Evolutionary conservation across 2,113 vertebrate genomes (phyloP).

Genomic region (Muntiacus reevesi): DNA sequence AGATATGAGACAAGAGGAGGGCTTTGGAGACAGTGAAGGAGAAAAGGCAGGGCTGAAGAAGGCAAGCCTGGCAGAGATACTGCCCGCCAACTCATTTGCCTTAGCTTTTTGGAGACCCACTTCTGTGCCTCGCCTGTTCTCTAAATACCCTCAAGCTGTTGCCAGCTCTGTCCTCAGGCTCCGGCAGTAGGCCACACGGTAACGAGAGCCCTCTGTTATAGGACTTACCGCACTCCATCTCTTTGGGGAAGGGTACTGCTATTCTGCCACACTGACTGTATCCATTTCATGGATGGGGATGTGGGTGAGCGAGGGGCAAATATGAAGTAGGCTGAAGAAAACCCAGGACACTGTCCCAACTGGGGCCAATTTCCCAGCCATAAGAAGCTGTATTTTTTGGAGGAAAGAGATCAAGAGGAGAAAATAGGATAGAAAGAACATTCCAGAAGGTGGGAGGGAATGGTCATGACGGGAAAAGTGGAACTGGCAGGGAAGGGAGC

Average conservation of each 20-base stretch:
- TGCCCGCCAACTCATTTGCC: background rate
- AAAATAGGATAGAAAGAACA: conserved; percentile 1
- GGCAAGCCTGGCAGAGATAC: background rate
- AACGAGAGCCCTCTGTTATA: background rate
- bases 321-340: background rate
- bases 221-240: background rate
- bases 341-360: background rate
- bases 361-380: background rate
- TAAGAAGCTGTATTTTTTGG: background rate
- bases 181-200: background rate
- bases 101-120: background rate
- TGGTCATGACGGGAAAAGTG: conserved; percentile 7
- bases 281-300: background rate
- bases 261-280: background rate
- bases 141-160: background rate
- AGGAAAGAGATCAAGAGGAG: background rate
- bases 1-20: background rate
- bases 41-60: background rate
- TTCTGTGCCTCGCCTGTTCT: background rate
- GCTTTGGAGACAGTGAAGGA: background rate
- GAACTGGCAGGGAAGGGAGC: conserved; percentile 32
- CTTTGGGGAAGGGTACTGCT: background rate
- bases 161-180: background rate
- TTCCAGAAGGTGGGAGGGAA: conserved; percentile 18
- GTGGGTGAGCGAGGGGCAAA: background rate